These are phyloP conservation scores for Laodelphax striatellus DNA, from an alignment of 1,140 invertebrate genomes.

Conservation along the genomic window DNA sequence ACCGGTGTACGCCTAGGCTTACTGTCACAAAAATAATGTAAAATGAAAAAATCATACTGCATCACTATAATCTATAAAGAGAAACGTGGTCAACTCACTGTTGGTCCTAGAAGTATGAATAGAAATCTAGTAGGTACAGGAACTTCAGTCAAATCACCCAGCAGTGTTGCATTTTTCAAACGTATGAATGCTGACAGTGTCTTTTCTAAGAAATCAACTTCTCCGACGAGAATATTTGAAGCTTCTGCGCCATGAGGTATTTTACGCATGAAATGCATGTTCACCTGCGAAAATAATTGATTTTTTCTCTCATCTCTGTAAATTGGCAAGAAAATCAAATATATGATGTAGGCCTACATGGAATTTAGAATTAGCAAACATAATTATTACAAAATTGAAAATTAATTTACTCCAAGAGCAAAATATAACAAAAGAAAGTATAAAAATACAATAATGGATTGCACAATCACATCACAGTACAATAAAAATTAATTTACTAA, in stretches of 20 bases:
- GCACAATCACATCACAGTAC: too few relatives aligned
- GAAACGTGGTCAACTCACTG: conserved; percentile 37
- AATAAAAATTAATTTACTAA: too few relatives aligned
- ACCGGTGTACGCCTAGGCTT: too few relatives aligned
- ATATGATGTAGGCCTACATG: too few relatives aligned
- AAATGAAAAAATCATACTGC: too few relatives aligned
- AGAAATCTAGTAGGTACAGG: conserved; percentile 93
- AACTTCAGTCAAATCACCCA: conserved; percentile 94
- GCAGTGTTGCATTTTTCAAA: conserved; percentile 72
- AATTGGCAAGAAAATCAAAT: neutral
- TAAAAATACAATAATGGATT: too few relatives aligned
- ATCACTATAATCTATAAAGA: too few relatives aligned
- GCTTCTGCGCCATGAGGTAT: conserved; percentile 94
- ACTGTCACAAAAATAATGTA: too few relatives aligned
- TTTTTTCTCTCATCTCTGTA: neutral
- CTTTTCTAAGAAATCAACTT: conserved; percentile 91
- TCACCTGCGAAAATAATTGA: conserved; percentile 42
- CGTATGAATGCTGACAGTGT: conserved; percentile 87
- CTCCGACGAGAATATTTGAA: conserved; percentile 94
- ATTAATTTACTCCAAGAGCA: too few relatives aligned
- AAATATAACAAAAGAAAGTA: too few relatives aligned
- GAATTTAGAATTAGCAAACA: too few relatives aligned
- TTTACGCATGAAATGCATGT: conserved; percentile 92
- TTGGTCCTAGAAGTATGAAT: conserved; percentile 86
- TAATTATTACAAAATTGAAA: too few relatives aligned